Percentiles rank a stretch among this genome's conserved stretches.
phyloP scores from a whole-genome alignment of 2,888 invertebrate genomes.

The Poecilus cupreus region DNA sequence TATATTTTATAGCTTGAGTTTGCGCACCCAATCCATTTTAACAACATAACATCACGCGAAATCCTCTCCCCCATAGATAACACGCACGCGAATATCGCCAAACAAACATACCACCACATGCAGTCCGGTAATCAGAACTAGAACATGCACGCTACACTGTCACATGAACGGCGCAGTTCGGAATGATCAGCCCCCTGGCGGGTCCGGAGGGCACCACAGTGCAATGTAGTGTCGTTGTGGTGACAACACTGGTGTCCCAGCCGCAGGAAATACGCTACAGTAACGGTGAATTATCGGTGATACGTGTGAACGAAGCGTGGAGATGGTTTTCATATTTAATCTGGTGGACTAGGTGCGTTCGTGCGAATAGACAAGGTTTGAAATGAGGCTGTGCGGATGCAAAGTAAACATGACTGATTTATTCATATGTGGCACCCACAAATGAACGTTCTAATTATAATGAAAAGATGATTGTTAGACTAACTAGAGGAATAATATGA shows the following conservation, averaged over 20 bases:
- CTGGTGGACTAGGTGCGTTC: neutral
- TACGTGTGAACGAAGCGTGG: constrained; percentile 21
- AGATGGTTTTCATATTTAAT: constrained; percentile 44
- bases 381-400: neutral
- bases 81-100: neutral
- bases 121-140: neutral
- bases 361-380: neutral
- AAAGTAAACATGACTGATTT: neutral
- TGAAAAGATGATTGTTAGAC: no score
- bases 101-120: neutral
- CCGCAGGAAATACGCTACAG: constrained; percentile 37
- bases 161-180: neutral
- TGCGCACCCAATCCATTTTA: no score
- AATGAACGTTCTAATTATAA: no score
- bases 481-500: no score
- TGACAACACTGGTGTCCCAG: neutral
- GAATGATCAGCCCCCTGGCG: neutral
- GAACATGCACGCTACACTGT: neutral
- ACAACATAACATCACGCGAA: neutral
- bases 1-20: no score
- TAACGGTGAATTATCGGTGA: constrained; percentile 36
- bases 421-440: no score
- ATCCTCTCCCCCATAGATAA: no score
- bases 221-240: constrained; percentile 6
- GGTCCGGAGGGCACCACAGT: neutral